Percentiles rank a stretch among this genome's conserved stretches.
These are phyloP conservation scores for Larimichthys crocea DNA, from an alignment of 2,113 vertebrate genomes.

Conservation along the genomic window DNA sequence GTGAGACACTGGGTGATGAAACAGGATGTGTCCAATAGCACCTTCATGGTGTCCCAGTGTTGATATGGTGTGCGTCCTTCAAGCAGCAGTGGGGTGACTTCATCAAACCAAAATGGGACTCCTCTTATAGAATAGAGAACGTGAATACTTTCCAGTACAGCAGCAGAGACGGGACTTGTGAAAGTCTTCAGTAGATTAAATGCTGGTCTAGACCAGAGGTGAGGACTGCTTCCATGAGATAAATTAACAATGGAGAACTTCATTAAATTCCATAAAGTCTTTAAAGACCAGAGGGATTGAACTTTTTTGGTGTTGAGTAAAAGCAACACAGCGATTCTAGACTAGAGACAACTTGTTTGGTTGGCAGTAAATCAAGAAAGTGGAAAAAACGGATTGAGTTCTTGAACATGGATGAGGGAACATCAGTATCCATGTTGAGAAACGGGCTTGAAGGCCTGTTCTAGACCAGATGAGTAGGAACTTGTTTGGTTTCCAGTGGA, in stretches of 20 bases:
- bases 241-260: neutral
- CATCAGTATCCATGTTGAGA: neutral
- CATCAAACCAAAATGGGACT: neutral
- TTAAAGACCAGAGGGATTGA: neutral
- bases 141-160: slow-evolving; percentile 31
- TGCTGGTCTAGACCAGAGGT: slow-evolving; percentile 1
- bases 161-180: slow-evolving; percentile 20
- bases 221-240: neutral
- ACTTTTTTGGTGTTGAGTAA: neutral
- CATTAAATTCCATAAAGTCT: neutral
- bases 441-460: neutral
- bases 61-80: slow-evolving; percentile 22
- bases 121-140: neutral
- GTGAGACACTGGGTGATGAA: slow-evolving; percentile 17
- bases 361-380: neutral
- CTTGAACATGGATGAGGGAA: neutral
- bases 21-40: slow-evolving; percentile 34
- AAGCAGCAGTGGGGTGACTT: slow-evolving; percentile 17
- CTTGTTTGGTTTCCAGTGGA: no score
- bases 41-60: slow-evolving; percentile 37
- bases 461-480: neutral
- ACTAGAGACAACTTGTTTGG: neutral
- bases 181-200: slow-evolving; percentile 23
- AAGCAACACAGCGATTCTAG: neutral
- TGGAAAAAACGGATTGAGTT: neutral